Evolutionary conservation across 2,113 vertebrate species (phyloP).

Genomic region (Microtus montanus): DNA sequence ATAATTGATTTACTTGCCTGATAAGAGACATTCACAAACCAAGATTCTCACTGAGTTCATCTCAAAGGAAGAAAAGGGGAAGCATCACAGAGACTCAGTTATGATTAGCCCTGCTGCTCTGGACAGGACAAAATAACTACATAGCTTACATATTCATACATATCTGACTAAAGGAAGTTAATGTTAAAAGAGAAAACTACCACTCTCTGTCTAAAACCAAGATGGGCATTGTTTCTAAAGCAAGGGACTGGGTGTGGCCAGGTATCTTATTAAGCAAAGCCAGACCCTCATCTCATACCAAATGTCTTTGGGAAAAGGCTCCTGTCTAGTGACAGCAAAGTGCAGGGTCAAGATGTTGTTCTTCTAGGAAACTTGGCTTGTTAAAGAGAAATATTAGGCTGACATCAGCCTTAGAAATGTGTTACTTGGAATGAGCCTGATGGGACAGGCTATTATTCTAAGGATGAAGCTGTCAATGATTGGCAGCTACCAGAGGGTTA

Average conservation of each 20-base stretch:
- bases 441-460: not conserved
- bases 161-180: not conserved
- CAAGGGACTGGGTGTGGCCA: not conserved
- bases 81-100: not conserved
- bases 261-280: not conserved
- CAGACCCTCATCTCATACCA: not conserved
- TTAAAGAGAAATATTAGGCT: not conserved
- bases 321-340: not conserved
- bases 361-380: not conserved
- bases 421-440: not conserved
- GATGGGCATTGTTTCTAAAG: not conserved
- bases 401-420: not conserved
- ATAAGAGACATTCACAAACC: not conserved
- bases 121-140: not conserved
- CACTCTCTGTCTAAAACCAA: not conserved
- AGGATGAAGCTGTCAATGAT: not conserved
- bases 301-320: not conserved
- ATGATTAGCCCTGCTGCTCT: not conserved
- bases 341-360: not conserved
- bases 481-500: not conserved
- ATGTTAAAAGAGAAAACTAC: not conserved
- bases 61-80: not conserved
- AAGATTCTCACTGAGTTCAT: slow-evolving; percentile 7
- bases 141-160: not conserved
- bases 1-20: not conserved